Conservation (phyloP, 2,797 vertebrate genomes). For the Somateria mollissima region DNA sequence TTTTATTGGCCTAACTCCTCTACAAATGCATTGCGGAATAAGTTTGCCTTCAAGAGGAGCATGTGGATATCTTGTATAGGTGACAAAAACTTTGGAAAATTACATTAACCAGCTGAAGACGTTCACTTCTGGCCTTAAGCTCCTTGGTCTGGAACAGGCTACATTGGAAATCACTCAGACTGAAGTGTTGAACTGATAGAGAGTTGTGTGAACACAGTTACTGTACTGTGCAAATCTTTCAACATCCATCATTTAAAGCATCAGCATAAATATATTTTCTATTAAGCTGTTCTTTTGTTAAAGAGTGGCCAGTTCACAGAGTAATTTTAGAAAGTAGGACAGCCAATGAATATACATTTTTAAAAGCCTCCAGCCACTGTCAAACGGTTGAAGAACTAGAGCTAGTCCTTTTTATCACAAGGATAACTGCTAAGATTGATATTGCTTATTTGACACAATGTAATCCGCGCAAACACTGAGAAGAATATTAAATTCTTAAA, state of each 20-base stretch:
- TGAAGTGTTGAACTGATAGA: conserved; percentile 18
- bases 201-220: conserved; percentile 12
- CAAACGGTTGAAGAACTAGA: not conserved
- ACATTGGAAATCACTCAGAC: conserved; percentile 55
- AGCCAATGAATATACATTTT: not conserved
- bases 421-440: not conserved
- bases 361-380: not conserved
- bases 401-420: not conserved
- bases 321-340: not conserved
- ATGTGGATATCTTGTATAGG: conserved; percentile 32
- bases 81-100: conserved; percentile 59
- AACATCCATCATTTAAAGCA: not conserved
- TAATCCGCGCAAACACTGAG: not conserved
- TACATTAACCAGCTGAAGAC: conserved; percentile 67
- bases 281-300: not conserved
- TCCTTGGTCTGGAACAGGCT: conserved; percentile 58
- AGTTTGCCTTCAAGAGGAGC: conserved; percentile 33
- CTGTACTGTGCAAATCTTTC: not conserved
- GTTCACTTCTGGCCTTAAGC: conserved; percentile 64
- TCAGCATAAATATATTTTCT: not conserved
- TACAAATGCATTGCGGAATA: conserved; percentile 6
- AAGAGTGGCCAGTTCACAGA: not conserved
- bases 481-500: not conserved
- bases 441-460: not conserved
- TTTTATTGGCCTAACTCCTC: conserved; percentile 28